Percentiles rank a stretch among this genome's conserved stretches.
Evolutionary conservation across 2,888 invertebrate species (phyloP).

Genomic region (Schizotus pectinicornis): DNA sequence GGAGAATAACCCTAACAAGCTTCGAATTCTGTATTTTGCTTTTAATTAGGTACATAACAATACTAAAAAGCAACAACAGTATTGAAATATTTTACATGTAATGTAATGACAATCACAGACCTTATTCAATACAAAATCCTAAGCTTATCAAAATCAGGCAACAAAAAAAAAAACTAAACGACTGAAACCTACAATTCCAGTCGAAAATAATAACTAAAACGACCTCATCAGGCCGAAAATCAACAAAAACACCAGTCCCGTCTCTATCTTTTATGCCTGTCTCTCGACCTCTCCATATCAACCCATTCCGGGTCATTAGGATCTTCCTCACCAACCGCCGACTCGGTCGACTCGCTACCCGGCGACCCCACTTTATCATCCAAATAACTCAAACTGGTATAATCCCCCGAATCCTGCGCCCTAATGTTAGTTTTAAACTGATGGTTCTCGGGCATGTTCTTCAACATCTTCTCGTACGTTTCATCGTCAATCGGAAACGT

Average conservation of each 20-base stretch:
- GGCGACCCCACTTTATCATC: constrained; percentile 46
- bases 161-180: not conserved
- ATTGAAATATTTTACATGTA: constrained; percentile 52
- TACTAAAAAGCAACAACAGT: constrained; percentile 54
- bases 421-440: constrained; percentile 50
- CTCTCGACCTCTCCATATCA: constrained; percentile 53
- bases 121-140: constrained; percentile 51
- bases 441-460: constrained; percentile 72
- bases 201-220: constrained; percentile 9
- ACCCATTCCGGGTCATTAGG: constrained; percentile 88
- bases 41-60: constrained; percentile 46
- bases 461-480: constrained; percentile 71
- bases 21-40: constrained; percentile 53
- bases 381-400: constrained; percentile 28
- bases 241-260: constrained; percentile 1
- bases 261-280: constrained; percentile 54
- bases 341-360: constrained; percentile 62
- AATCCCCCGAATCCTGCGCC: constrained; percentile 45
- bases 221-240: constrained; percentile 1
- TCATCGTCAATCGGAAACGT: constrained; percentile 77
- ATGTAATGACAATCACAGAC: constrained; percentile 53
- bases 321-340: constrained; percentile 73
- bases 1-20: constrained; percentile 36
- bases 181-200: not conserved
- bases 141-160: constrained; percentile 35